Evolutionary conservation across 2,113 vertebrate species (phyloP).

Genomic region (Labeo rohita): DNA sequence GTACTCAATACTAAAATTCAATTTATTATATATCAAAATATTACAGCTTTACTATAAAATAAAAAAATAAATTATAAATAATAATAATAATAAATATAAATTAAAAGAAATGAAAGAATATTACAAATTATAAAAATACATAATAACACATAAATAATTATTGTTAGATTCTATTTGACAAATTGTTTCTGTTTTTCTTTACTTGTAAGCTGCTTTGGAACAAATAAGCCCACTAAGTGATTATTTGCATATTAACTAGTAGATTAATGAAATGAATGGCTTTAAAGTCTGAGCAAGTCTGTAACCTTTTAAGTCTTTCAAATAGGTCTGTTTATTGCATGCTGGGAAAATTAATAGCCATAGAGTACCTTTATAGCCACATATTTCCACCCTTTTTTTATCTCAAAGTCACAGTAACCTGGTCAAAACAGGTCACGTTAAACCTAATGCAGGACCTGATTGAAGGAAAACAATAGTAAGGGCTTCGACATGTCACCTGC

Average conservation of each 20-base stretch:
- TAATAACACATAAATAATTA: too few relatives aligned
- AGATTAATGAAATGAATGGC: not conserved
- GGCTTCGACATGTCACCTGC: not conserved
- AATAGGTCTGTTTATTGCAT: not conserved
- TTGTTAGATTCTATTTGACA: too few relatives aligned
- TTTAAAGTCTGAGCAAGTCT: not conserved
- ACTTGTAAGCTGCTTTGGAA: not conserved
- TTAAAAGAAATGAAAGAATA: too few relatives aligned
- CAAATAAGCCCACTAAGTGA: not conserved
- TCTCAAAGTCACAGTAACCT: constrained; percentile 46
- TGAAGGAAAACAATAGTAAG: not conserved
- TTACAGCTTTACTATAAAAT: too few relatives aligned
- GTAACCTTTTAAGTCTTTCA: not conserved
- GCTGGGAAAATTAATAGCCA: constrained; percentile 15
- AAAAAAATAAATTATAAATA: too few relatives aligned
- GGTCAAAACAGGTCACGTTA: constrained; percentile 49
- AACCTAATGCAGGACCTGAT: constrained; percentile 52
- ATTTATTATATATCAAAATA: too few relatives aligned
- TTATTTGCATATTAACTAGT: not conserved
- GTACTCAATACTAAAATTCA: too few relatives aligned
- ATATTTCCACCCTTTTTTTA: not conserved
- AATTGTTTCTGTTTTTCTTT: not conserved
- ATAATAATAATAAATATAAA: too few relatives aligned
- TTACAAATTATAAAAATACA: too few relatives aligned
- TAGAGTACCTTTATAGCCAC: not conserved